Base-by-base conservation (phyloP, 2,888 invertebrate species). In the Coenonympha glycerion region DNA sequence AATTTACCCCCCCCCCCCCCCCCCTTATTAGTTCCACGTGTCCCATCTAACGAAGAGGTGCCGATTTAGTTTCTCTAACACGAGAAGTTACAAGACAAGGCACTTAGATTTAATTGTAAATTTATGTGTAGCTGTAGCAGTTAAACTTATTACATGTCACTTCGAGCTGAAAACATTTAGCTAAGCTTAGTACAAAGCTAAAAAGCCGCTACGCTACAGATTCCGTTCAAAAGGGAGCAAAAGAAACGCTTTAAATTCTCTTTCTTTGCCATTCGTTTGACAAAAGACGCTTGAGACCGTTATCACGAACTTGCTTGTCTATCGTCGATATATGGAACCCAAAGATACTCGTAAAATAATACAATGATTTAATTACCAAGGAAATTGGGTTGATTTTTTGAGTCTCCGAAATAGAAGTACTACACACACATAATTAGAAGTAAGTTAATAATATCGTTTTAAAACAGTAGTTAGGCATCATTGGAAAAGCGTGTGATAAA, bases 221-320 rank as follows among this genome's bases (percentile, higher is more conserved):
- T 19, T 44, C 21, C 5, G 11, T 15, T 42, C 28, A 21, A 33
- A 44, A 15, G 34, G 34, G 13, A 21, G 40, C 41, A 41, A 49
- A 36, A 26, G 45, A 41, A 48, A 55, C 51, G 47, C 45, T 47
- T 36, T 44, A 45, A 55, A 45, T 52, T 49, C 37, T 45, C 46
- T 46, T 49, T 48, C 42, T 41, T 45, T 42, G 28, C 51, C 41
- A 1, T 30, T 22, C 44, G 44, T 46, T 51, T 48, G 46, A 51
- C 69, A 75, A 71, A 73, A 72, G 68, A 71, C 71, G 57, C 61
- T 62, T 61, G 54, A 57, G 59, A 69, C 66, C 71, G 73, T 77
- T 79, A 77, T 78, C 78, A 68, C 67, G 65, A 75, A 75, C 74
- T 79, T 72, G 68, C 66, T 65, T 55, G 64, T 56, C 50, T 58